Evolutionary conservation across 2,797 vertebrate genomes (phyloP).

Genomic region (Fistularia commersonii): DNA sequence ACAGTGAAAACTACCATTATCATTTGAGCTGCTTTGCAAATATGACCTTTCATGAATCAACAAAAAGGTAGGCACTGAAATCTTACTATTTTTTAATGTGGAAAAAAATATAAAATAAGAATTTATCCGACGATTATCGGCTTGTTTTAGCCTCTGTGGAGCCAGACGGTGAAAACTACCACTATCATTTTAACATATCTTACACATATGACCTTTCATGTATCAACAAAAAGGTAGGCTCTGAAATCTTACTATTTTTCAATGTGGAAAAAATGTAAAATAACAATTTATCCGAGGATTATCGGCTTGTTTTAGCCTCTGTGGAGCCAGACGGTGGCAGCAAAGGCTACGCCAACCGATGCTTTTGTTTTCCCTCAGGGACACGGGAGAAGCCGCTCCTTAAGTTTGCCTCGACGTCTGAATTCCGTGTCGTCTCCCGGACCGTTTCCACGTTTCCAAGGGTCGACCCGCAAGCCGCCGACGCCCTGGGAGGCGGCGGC

Average conservation of each 20-base stretch:
- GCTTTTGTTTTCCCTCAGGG: conserved; percentile 51
- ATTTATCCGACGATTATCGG: no score
- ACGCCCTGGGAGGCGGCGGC: conserved; percentile 87
- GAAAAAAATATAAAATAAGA: no score
- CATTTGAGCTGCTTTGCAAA: conserved; percentile 2
- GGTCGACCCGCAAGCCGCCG: conserved; percentile 71
- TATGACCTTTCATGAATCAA: conserved; percentile 63
- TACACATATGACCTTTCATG: conserved; percentile 46
- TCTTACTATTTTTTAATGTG: no score
- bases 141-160: background rate
- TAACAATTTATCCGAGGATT: no score
- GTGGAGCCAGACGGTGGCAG: conserved; percentile 63
- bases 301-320: no score
- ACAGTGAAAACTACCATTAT: conserved; percentile 70
- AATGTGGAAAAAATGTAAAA: no score
- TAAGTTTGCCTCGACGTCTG: conserved; percentile 77
- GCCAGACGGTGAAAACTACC: conserved; percentile 70
- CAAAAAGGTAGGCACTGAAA: background rate
- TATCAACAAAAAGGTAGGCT: conserved; percentile 40
- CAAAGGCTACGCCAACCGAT: conserved; percentile 43
- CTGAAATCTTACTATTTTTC: no score
- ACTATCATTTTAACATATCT: no score
- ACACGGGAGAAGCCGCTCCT: conserved; percentile 69
- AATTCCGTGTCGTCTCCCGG: conserved; percentile 46
- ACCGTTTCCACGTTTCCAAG: conserved; percentile 44